A percentile compares a stretch with the other conserved stretches of the same genome.
phyloP scores from a whole-genome alignment of 2,888 invertebrate genomes.

The Chrysolina oricalcia region DNA sequence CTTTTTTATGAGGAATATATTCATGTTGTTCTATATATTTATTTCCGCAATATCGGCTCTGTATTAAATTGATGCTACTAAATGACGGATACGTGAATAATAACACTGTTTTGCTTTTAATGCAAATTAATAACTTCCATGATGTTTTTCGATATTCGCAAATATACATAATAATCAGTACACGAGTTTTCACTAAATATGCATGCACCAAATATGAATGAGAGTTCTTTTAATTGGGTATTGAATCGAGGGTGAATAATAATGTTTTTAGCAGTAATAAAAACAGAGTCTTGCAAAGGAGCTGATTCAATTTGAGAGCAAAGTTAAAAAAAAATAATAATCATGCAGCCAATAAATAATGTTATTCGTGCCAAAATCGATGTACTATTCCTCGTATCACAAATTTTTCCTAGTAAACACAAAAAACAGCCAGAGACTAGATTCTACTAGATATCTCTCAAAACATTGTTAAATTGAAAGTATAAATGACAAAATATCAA shows the following conservation, averaged over 20 bases:
- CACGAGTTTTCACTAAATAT: slow-evolving; percentile 15
- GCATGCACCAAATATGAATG: not conserved
- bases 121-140: slow-evolving; percentile 11
- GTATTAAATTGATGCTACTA: not conserved
- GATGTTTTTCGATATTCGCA: not conserved
- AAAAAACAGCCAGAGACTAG: too few species aligned
- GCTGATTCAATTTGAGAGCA: too few species aligned
- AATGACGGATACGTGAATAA: slow-evolving; percentile 6
- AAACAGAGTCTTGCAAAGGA: not conserved
- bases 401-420: too few species aligned
- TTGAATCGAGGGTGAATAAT: not conserved
- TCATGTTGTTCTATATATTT: not conserved
- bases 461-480: too few species aligned
- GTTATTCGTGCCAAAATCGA: too few species aligned
- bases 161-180: slow-evolving; percentile 10
- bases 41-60: slow-evolving; percentile 4
- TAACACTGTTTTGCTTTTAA: slow-evolving; percentile 26
- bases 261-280: not conserved
- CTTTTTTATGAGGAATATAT: not conserved
- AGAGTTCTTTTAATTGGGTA: not conserved
- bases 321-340: too few species aligned
- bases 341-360: too few species aligned
- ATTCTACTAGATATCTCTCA: too few species aligned
- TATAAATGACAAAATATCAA: too few species aligned
- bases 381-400: too few species aligned